phyloP scores from a whole-genome alignment of 2,888 invertebrate species.

The Biston betularia region DNA sequence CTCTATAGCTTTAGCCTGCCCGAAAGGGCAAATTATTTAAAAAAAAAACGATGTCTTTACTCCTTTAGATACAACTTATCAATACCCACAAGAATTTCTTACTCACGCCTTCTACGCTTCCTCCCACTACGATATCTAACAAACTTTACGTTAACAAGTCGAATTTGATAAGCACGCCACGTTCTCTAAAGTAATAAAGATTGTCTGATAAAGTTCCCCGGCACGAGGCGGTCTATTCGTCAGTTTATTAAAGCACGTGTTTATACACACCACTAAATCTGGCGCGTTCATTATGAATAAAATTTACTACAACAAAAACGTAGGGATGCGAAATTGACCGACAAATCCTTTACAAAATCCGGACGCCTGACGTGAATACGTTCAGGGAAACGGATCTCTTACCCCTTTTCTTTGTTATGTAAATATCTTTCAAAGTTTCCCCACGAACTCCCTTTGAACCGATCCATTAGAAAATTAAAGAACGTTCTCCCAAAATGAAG shows the following conservation, averaged over 20 bases:
- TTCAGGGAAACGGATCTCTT: slow-evolving; percentile 70
- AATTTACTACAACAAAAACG: slow-evolving; percentile 66
- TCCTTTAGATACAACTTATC: no score
- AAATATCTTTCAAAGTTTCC: slow-evolving; percentile 78
- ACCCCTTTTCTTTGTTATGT: slow-evolving; percentile 80
- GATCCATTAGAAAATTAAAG: slow-evolving; percentile 83
- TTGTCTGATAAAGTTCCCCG: slow-evolving; percentile 52
- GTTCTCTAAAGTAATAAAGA: slow-evolving; percentile 47
- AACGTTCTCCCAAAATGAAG: slow-evolving; percentile 71
- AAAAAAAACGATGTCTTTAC: no score
- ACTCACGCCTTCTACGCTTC: slow-evolving; percentile 14
- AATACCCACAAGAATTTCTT: neutral
- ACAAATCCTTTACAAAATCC: slow-evolving; percentile 74
- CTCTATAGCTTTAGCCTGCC: no score
- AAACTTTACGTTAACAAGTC: slow-evolving; percentile 33
- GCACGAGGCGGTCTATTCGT: slow-evolving; percentile 45
- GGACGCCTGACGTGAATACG: slow-evolving; percentile 74
- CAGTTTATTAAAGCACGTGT: slow-evolving; percentile 59
- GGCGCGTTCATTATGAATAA: slow-evolving; percentile 60
- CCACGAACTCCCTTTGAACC: slow-evolving; percentile 71
- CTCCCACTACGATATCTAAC: slow-evolving; percentile 30
- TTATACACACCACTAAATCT: slow-evolving; percentile 51
- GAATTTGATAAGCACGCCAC: slow-evolving; percentile 51
- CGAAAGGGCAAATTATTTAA: no score
- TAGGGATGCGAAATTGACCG: slow-evolving; percentile 72